These are phyloP conservation scores for Geotrupes spiniger DNA, from an alignment of 2,888 invertebrate genomes.

Conservation along the genomic window DNA sequence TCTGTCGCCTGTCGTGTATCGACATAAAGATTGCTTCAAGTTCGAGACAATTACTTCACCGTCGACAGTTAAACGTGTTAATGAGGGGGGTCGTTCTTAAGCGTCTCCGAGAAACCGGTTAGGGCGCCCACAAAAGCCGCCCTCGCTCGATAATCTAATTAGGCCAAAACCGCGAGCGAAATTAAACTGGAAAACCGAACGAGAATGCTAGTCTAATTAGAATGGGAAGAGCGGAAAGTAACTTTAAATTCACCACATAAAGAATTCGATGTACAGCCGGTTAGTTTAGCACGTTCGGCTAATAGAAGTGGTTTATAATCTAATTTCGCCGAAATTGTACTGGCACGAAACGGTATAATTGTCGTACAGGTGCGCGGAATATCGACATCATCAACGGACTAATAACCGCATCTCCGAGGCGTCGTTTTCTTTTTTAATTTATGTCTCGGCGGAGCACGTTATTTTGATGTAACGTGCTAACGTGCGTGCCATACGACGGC, in stretches of 20 bases:
- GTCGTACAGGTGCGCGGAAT: too few relatives aligned
- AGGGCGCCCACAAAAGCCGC: conserved; percentile 27
- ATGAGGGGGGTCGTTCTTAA: not conserved
- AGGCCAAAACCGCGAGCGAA: conserved; percentile 52
- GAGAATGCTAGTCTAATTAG: conserved; percentile 63
- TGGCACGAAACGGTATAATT: not conserved
- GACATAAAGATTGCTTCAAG: too few relatives aligned
- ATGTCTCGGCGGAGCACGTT: too few relatives aligned
- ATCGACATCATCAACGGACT: too few relatives aligned
- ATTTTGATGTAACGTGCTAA: too few relatives aligned
- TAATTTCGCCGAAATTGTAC: conserved; percentile 7
- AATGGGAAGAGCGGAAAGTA: conserved; percentile 44
- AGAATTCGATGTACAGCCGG: conserved; percentile 29
- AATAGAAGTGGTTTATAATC: not conserved
- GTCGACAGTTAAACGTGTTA: too few relatives aligned
- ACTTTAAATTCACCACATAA: conserved; percentile 31
- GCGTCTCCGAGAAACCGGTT: conserved; percentile 24
- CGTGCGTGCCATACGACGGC: too few relatives aligned
- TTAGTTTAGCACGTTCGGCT: conserved; percentile 26
- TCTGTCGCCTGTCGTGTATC: too few relatives aligned
- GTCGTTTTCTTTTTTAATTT: too few relatives aligned
- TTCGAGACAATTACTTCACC: too few relatives aligned
- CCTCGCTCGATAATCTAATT: conserved; percentile 59
- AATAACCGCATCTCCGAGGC: too few relatives aligned
- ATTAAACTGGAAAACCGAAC: conserved; percentile 61